Evolutionary conservation across 1,140 invertebrate genomes (phyloP).

Genomic region (Drosophila biarmipes): DNA sequence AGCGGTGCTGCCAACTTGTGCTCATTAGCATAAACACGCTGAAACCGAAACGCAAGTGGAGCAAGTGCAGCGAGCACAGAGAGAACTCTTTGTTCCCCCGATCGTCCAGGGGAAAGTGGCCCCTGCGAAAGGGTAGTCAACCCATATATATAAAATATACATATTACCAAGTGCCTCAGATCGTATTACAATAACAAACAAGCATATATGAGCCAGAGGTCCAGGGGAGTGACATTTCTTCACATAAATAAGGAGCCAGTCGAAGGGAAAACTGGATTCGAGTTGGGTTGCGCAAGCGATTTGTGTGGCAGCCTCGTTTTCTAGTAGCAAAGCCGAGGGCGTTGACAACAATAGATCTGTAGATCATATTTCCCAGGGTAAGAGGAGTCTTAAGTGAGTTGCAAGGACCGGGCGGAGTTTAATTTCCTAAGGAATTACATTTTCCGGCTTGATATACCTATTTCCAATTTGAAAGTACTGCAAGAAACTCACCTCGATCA

Average conservation of each 20-base stretch:
- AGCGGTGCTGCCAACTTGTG: constrained; percentile 67
- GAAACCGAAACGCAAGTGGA: constrained; percentile 76
- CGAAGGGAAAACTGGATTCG: constrained; percentile 39
- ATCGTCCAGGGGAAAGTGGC: constrained; percentile 63
- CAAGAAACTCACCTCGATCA: constrained; percentile 90
- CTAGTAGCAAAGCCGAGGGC: constrained; percentile 49
- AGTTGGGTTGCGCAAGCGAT: constrained; percentile 48
- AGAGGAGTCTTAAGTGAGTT: constrained; percentile 12
- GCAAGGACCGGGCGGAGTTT: neutral
- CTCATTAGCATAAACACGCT: constrained; percentile 77
- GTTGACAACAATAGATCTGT: constrained; percentile 52
- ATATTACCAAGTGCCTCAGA: constrained; percentile 59
- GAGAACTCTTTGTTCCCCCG: constrained; percentile 48
- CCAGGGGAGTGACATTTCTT: constrained; percentile 67
- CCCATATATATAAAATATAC: constrained; percentile 44
- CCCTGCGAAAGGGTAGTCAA: constrained; percentile 48
- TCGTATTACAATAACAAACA: constrained; percentile 75
- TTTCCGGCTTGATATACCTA: neutral
- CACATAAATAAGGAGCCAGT: constrained; percentile 67
- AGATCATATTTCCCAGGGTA: constrained; percentile 45
- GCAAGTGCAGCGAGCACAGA: constrained; percentile 68
- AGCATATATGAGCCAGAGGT: constrained; percentile 45
- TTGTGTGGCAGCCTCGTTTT: constrained; percentile 34
- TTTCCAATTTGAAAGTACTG: neutral
- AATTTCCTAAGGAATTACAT: too few species aligned